Conservation (phyloP, 1,140 invertebrate genomes). For the Popillia japonica region DNA sequence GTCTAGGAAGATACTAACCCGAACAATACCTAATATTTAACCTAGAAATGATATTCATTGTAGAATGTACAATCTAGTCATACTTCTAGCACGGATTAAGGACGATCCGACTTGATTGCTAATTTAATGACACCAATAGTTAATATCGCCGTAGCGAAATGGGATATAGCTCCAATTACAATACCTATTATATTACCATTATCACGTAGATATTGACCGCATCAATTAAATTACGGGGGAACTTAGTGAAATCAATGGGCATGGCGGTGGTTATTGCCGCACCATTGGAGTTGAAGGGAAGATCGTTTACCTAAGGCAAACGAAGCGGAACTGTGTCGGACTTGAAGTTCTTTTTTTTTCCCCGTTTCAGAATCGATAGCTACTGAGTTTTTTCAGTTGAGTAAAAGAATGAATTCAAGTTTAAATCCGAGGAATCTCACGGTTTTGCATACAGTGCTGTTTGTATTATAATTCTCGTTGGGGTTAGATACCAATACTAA, state of each 20-base stretch:
- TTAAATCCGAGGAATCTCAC: no score
- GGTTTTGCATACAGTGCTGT: no score
- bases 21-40: not conserved
- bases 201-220: slow-evolving; percentile 16
- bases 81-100: no score
- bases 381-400: no score
- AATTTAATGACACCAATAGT: not conserved
- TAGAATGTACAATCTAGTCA: not conserved
- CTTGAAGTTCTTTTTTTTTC: not conserved
- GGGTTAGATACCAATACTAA: no score
- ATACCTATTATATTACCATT: slow-evolving; percentile 7
- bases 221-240: slow-evolving; percentile 13
- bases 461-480: no score
- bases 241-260: slow-evolving; percentile 12
- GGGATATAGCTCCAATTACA: not conserved
- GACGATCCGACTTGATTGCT: not conserved
- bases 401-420: no score
- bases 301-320: not conserved
- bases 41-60: not conserved
- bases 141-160: not conserved
- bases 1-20: no score
- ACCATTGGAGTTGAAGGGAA: slow-evolving; percentile 7
- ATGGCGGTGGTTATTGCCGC: not conserved
- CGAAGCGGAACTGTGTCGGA: not conserved
- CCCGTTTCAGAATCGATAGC: no score